phyloP scores from a whole-genome alignment of 1,140 invertebrate species.

The Oncopeltus fasciatus region DNA sequence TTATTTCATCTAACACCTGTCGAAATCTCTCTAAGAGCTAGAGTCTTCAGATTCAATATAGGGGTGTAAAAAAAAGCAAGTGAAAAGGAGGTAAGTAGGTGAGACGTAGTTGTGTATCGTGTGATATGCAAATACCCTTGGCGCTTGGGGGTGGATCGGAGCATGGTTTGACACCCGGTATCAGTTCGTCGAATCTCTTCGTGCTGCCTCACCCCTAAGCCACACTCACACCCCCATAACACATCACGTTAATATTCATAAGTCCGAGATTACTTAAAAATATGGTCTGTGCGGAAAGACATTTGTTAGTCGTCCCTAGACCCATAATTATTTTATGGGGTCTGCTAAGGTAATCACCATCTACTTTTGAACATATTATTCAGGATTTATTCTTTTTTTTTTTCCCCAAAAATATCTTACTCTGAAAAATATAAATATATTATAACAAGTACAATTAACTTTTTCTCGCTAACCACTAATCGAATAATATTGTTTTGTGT shows the following conservation, averaged over 20 bases:
- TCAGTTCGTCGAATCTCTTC: not conserved
- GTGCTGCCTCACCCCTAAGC: not conserved
- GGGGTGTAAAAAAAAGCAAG: no score
- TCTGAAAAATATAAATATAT: no score
- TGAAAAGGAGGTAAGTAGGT: not conserved
- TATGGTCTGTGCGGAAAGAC: not conserved
- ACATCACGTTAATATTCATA: constrained; percentile 1
- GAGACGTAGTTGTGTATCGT: not conserved
- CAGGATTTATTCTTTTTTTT: not conserved
- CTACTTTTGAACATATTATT: not conserved
- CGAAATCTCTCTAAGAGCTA: no score
- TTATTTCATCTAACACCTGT: no score
- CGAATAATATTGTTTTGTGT: no score
- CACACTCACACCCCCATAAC: not conserved
- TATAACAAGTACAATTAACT: no score
- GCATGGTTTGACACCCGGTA: not conserved
- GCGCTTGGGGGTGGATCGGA: not conserved
- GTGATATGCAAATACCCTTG: not conserved
- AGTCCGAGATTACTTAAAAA: not conserved
- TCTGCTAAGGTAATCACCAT: not conserved
- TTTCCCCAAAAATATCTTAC: no score
- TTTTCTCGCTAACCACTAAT: no score
- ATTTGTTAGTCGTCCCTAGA: not conserved
- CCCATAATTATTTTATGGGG: not conserved
- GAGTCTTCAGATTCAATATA: no score